Conservation (phyloP, 53 echinoderm and acorn worm genomes). For the Mesocentrotus franciscanus region DNA sequence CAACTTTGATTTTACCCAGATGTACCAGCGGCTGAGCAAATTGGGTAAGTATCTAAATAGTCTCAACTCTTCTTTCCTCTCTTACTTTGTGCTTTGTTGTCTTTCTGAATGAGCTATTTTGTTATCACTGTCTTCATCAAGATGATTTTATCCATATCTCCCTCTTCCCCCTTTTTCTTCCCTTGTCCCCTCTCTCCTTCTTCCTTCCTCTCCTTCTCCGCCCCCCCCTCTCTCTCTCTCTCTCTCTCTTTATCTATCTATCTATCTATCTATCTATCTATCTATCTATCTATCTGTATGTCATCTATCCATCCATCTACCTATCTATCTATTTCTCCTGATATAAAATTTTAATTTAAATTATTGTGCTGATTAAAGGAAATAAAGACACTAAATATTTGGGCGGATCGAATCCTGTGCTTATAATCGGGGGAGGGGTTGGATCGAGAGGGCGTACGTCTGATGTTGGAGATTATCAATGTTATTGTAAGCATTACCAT, state of each 20-base stretch:
- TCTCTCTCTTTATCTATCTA: not conserved
- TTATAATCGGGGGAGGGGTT: too few species aligned
- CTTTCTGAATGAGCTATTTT: not conserved
- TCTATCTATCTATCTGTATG: too few species aligned
- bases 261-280: not conserved
- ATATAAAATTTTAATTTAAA: not conserved
- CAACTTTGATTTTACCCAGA: constrained; percentile 81
- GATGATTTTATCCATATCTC: not conserved
- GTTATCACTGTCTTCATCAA: not conserved
- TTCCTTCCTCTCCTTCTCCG: not conserved
- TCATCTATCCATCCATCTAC: not conserved
- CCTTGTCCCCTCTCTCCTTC: not conserved
- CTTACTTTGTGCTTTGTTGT: not conserved
- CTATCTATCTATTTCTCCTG: not conserved
- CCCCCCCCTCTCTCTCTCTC: not conserved
- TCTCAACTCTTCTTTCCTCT: not conserved
- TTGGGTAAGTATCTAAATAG: constrained; percentile 66
- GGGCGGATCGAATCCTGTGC: too few species aligned
- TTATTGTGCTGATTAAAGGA: not conserved
- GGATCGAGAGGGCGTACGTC: too few species aligned
- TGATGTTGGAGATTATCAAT: not conserved
- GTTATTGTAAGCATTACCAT: not conserved
- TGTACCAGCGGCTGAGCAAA: constrained; percentile 73
- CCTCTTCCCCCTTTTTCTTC: not conserved
- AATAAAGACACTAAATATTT: not conserved